Base-by-base conservation (phyloP, 2,113 vertebrate species). In the Eubucco bourcierii region DNA sequence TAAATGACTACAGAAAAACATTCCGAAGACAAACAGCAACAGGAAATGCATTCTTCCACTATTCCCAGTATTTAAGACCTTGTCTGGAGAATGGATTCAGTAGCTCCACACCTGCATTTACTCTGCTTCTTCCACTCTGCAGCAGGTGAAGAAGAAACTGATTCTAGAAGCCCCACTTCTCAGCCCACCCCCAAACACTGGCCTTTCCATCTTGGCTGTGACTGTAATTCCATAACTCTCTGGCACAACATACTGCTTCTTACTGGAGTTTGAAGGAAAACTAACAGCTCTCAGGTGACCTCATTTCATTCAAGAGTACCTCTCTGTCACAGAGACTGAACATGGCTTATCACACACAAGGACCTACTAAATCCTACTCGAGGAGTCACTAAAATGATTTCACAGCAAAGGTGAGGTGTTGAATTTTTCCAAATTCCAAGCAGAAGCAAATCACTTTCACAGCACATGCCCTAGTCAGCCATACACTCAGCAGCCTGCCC, bases 401-500 rank as follows among this genome's bases (percentile, higher is more conserved):
- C 79, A 65, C 28, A 93, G 82, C 41, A 86, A 74, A 80, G 50
- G 65, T 80, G 29, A 85, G 63, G 56, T 53, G 58, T 19, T 89
- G 56, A 77, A 76, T 63, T 50, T 39, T 41, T 78, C 71, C 65
- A 65, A 39, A 67, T 80, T 83, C 23, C 81, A 82, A 88, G 92
- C 63, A 81, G 73, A 95, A 87, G 71, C 90, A 67, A 56, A 66
- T 88, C 66, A 46, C 71, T 90, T 84, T n/a, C 78, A 93, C 67
- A 58, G 31, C 83, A 79, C 7, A 4, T 87, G 64, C 41, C 86
- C 86, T 90, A n/a, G 87, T 85, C 90, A 87, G 80, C 78, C 89
- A 81, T 55, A 84, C 55, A 46, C 33, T 60, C 91, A 93, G 86
- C 81, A 90, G 77, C 39, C 86, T 93, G 86, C 66, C 27, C 39